Base-by-base conservation (phyloP, 2,113 vertebrate genomes). In the Motacilla tschutschensis region DNA sequence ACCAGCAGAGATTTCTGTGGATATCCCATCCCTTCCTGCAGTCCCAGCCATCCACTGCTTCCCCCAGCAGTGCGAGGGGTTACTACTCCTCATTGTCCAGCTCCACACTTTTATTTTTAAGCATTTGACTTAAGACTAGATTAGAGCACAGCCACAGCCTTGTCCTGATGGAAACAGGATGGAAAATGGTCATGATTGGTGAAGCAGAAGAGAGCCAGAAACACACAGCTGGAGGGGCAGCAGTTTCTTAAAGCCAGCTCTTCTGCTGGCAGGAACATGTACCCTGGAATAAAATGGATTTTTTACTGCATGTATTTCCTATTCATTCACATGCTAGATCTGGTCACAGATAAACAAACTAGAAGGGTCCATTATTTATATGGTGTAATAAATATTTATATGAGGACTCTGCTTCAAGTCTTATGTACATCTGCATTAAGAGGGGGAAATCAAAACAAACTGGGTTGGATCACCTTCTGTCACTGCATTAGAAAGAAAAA, bases 341-440 rank as follows among this genome's bases (percentile, higher is more conserved):
- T 67, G 41, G 76, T 73, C 71, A 54, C 21, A 79, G 72, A 75
- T 74, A 82, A 88, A 86, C 47, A 85, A 91, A 59, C 36, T 20
- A 48, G 57, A 87, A 79, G 20, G 20, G 21, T 38, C 67, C 38
- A 53, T 87, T 77, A 83, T 77, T 88, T 93, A 71, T 57, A 50
- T 26, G 31, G 19, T 74, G 9, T 44, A 64, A 83, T 70, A 95
- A 93, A 88, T 89, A 93, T 91, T 94, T 93, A 83, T 74, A 59
- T 24, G 48, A 83, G 8, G 41, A 53, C 15, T 80, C 57, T 88
- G 53, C 44, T 82, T 66, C 9, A 4, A 90, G 44, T 79, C 83
- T 38, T 60, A 64, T 17, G 50, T 71, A 51, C 50, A 47, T 89
- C 38, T 77, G 65, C 64, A 71, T 77, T 74, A 88, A 85, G 62